A percentile compares a stretch with the other conserved stretches of the same genome.
Evolutionary conservation across 2,113 vertebrate species (phyloP).

Genomic region (Myocastor coypus): DNA sequence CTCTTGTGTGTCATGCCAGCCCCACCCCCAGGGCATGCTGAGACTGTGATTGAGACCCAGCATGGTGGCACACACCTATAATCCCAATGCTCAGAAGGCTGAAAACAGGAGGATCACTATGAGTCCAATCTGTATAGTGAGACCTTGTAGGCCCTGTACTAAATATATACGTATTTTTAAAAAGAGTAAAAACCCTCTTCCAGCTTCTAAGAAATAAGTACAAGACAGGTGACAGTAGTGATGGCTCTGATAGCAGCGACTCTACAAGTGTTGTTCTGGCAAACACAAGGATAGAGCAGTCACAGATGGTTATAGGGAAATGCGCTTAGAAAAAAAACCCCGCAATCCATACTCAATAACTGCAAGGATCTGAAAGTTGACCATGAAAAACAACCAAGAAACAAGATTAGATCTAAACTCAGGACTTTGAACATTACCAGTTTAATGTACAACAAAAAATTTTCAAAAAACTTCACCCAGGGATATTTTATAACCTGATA

Average conservation of each 20-base stretch:
- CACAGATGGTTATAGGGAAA: background rate
- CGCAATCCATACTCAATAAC: background rate
- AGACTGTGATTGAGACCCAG: no score
- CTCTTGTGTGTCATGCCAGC: no score
- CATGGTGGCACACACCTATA: no score
- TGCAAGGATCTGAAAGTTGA: constrained; percentile 24
- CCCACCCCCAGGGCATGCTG: no score
- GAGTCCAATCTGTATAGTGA: no score
- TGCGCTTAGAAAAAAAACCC: background rate
- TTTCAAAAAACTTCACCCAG: background rate
- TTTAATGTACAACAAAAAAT: background rate
- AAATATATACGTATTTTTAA: no score
- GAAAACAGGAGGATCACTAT: no score
- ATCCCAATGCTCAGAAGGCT: no score
- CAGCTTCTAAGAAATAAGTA: background rate
- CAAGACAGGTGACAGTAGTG: background rate
- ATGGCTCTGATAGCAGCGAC: background rate
- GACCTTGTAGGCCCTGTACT: no score
- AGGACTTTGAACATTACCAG: background rate
- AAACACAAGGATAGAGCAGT: background rate
- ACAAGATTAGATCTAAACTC: constrained; percentile 33
- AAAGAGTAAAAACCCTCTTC: background rate
- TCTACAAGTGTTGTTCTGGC: background rate
- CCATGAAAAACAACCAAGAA: constrained; percentile 16
- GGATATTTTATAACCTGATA: background rate